Evolutionary conservation across 2,888 invertebrate species (phyloP).

Genomic region (Azorinus chamasolen): DNA sequence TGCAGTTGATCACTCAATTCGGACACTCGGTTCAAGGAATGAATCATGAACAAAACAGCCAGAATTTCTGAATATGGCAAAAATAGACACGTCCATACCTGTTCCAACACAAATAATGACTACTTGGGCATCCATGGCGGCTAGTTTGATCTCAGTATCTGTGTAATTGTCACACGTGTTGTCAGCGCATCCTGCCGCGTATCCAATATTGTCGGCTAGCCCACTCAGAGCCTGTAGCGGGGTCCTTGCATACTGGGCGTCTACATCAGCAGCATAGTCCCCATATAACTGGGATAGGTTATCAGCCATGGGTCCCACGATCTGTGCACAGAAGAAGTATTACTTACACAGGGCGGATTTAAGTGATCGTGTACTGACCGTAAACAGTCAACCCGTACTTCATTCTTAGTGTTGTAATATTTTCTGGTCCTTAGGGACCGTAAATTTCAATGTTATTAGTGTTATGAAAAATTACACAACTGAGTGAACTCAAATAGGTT

Average conservation of each 20-base stretch:
- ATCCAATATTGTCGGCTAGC: slow-evolving; percentile 63
- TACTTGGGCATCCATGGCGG: slow-evolving; percentile 69
- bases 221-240: slow-evolving; percentile 72
- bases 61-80: too few species aligned
- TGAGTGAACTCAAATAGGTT: too few species aligned
- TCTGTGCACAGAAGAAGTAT: slow-evolving; percentile 70
- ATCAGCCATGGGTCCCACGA: slow-evolving; percentile 84
- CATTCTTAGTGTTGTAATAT: too few species aligned
- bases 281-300: slow-evolving; percentile 79
- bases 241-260: slow-evolving; percentile 69
- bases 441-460: too few species aligned
- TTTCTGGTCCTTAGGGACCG: too few species aligned
- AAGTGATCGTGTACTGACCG: too few species aligned
- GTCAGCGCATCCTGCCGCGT: slow-evolving; percentile 76
- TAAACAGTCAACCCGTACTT: too few species aligned
- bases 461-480: too few species aligned
- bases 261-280: slow-evolving; percentile 75
- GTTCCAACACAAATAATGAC: slow-evolving; percentile 82
- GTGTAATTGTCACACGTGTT: slow-evolving; percentile 73
- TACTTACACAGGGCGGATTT: too few species aligned
- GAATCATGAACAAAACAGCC: too few species aligned
- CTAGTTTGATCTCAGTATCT: slow-evolving; percentile 57
- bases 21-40: too few species aligned
- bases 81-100: slow-evolving; percentile 70
- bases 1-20: too few species aligned